Conservation (phyloP, 2,888 invertebrate genomes). For the Standfussiana lucernea region DNA sequence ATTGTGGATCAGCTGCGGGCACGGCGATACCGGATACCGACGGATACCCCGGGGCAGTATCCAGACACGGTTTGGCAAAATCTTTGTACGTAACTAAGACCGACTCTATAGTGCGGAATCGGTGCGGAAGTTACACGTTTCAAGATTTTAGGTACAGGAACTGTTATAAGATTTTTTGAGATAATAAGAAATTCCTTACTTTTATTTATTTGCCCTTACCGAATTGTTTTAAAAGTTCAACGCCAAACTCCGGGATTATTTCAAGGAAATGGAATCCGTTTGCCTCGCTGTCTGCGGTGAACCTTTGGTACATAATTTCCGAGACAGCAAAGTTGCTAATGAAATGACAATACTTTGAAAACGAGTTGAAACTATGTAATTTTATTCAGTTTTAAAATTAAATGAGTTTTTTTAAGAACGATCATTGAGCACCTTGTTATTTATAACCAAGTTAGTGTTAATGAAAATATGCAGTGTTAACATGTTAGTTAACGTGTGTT, state of each 20-base stretch:
- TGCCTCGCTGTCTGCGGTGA: background rate
- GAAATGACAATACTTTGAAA: background rate
- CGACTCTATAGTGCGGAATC: background rate
- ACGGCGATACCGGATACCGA: background rate
- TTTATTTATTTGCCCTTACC: conserved; percentile 3
- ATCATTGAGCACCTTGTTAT: too few species aligned
- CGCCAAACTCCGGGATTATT: background rate
- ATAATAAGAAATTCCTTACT: background rate
- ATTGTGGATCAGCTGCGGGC: background rate
- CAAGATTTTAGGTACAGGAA: background rate
- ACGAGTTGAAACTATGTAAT: background rate
- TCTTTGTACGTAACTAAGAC: background rate
- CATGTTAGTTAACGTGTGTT: background rate
- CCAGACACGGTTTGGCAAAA: background rate
- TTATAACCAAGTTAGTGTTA: background rate
- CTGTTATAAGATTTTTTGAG: background rate
- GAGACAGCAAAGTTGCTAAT: background rate
- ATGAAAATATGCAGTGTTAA: background rate
- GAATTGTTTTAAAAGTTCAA: conserved; percentile 7
- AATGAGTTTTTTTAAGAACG: background rate
- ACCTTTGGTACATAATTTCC: background rate
- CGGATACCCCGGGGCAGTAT: background rate
- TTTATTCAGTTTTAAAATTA: background rate
- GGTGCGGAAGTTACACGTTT: background rate
- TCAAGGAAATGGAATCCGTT: conserved; percentile 17